These are phyloP conservation scores for Bubalus kerabau DNA, from an alignment of 2,113 vertebrate species.

Conservation along the genomic window DNA sequence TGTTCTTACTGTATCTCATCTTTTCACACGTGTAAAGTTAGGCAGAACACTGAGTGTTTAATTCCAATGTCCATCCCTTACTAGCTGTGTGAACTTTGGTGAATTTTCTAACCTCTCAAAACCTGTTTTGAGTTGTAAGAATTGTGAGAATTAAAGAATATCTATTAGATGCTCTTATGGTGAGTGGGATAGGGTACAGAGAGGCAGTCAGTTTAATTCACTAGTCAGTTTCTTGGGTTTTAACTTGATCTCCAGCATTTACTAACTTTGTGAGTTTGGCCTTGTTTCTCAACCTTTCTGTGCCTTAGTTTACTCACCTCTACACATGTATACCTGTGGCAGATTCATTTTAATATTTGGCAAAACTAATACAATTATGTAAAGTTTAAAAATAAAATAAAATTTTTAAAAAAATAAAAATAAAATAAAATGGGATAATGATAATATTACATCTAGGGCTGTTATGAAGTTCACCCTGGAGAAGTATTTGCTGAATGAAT, in stretches of 20 bases:
- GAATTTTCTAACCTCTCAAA: not conserved
- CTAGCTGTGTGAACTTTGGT: not conserved
- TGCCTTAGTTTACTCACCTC: not conserved
- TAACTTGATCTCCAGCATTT: not conserved
- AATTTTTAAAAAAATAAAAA: no score
- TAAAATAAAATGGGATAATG: not conserved
- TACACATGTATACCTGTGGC: not conserved
- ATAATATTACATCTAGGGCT: not conserved
- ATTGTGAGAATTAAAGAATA: not conserved
- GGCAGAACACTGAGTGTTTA: not conserved
- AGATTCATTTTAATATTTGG: no score
- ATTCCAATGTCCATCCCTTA: not conserved
- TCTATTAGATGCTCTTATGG: not conserved
- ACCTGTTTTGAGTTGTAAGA: not conserved
- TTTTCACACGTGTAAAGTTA: not conserved
- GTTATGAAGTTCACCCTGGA: not conserved
- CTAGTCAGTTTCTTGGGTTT: not conserved
- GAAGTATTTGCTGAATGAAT: not conserved
- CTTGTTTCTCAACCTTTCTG: not conserved
- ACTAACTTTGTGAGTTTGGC: not conserved
- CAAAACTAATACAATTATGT: no score
- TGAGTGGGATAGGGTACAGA: fast-evolving
- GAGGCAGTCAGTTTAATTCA: fast-evolving
- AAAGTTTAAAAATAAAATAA: no score
- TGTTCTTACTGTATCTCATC: not conserved